These are phyloP conservation scores for Haliclystus octoradiatus DNA, from an alignment of 30 jellyfish, hydroid and myxozoan species.

Conservation along the genomic window DNA sequence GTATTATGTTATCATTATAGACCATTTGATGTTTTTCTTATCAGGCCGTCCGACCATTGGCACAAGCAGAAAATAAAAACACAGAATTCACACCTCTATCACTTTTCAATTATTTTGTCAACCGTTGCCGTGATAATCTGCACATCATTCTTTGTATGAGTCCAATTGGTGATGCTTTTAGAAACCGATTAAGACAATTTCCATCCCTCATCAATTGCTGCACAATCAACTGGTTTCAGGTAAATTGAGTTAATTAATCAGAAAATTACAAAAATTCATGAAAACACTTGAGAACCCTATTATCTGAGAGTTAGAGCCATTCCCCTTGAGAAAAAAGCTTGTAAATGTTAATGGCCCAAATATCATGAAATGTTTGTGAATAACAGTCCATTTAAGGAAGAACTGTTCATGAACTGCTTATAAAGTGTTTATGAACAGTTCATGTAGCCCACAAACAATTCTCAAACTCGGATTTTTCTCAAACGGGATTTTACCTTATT, in stretches of 20 bases:
- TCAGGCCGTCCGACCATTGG: constrained; percentile 78
- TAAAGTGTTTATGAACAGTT: too few species aligned
- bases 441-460: too few species aligned
- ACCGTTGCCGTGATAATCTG: constrained; percentile 78
- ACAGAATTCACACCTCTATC: constrained; percentile 90
- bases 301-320: too few species aligned
- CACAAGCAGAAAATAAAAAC: constrained; percentile 80
- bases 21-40: background rate
- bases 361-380: background rate
- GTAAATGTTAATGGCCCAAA: background rate
- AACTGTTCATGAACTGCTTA: background rate
- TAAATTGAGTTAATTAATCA: background rate
- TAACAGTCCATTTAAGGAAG: background rate
- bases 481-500: too few species aligned
- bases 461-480: too few species aligned
- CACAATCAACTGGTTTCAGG: constrained; percentile 97
- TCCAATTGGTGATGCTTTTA: constrained; percentile 90
- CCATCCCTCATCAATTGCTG: constrained; percentile 96
- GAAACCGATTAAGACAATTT: constrained; percentile 82
- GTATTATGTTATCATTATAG: too few species aligned
- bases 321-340: too few species aligned
- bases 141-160: constrained; percentile 94
- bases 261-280: background rate
- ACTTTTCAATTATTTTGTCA: constrained; percentile 72
- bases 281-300: too few species aligned